Percentiles rank a stretch among this genome's conserved stretches.
Evolutionary conservation across 2,797 vertebrate genomes (phyloP).

Genomic region (Falco rusticolus): DNA sequence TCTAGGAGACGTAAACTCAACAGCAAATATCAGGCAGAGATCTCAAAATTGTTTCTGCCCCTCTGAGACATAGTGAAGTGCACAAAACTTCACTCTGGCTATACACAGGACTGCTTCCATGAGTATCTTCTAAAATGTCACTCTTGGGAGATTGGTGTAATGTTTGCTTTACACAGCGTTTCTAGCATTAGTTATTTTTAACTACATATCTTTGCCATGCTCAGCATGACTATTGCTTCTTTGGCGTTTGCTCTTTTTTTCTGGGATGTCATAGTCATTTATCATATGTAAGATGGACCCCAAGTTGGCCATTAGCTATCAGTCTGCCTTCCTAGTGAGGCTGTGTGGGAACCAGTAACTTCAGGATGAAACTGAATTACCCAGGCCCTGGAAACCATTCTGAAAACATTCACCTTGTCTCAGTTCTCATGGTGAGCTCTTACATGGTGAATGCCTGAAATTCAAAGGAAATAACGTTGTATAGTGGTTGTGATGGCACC

Average conservation of each 20-base stretch:
- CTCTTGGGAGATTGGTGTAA: background rate
- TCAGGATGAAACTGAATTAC: background rate
- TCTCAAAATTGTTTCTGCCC: background rate
- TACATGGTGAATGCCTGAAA: background rate
- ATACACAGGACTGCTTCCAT: background rate
- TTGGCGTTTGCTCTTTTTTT: background rate
- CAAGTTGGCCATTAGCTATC: background rate
- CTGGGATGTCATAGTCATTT: background rate
- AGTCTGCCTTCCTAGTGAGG: background rate
- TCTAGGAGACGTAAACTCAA: background rate
- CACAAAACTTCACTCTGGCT: background rate
- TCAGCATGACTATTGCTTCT: background rate
- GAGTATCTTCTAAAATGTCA: background rate
- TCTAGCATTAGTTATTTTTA: slow-evolving; percentile 14
- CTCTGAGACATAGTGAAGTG: background rate
- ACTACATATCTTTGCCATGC: background rate
- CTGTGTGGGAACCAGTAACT: background rate
- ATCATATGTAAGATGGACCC: background rate
- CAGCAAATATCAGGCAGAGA: background rate
- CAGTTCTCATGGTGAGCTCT: background rate
- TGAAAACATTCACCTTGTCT: background rate
- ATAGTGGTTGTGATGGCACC: background rate
- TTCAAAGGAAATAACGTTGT: background rate
- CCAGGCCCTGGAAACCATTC: background rate
- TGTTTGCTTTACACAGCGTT: background rate